Base-by-base conservation (phyloP, 1,140 invertebrate genomes). In the Drosophila sp. region DNA sequence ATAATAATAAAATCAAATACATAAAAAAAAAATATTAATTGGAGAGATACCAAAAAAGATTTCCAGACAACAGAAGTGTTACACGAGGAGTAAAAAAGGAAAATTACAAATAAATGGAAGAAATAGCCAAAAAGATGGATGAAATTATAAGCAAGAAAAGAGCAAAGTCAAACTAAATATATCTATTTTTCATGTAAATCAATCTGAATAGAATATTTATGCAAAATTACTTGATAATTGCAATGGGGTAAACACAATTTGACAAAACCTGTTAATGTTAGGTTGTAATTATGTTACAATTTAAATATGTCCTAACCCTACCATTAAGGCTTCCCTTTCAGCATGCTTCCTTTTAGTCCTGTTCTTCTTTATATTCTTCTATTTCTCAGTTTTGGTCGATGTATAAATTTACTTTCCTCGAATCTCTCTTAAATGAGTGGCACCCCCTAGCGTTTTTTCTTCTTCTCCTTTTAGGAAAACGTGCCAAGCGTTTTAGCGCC, bases 401-500 rank as follows among this genome's bases (percentile, higher is more conserved):
- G 50, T 60, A 63, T 58, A 58, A 64, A 76, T 79, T 47, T 61
- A 54, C 65, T 79, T 62, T 69, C 23, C 23, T 33, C 44, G 32
- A 29, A 54, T 4, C 27, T 23, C 64, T 32, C 66, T 8, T 30
- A 62, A 76, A 69, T 78, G 57, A 82, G 67, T 63, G 58, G 35
- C 38, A 54, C 47, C 50, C 68, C 27, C 63, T 50, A 33, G 64
- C 56, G 64, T 54, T 56, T 35, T 8, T 8, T 23, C 17, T 23
- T 47, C 41, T 17, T 5, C 41, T 47, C 3, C n/a, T 23, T 7
- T 47, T 47, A 1, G 11, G 33, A 41, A 75, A 86, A 81, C 71
- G 72, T 79, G 71, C 63, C 60, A 72, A 72, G 54, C 70, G 58
- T 64, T 85, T 80, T 75, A 65, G 64, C 75, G 78, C 70, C 82